phyloP scores from a whole-genome alignment of 2,797 vertebrate genomes.

The Hydrocynus forskahlii region DNA sequence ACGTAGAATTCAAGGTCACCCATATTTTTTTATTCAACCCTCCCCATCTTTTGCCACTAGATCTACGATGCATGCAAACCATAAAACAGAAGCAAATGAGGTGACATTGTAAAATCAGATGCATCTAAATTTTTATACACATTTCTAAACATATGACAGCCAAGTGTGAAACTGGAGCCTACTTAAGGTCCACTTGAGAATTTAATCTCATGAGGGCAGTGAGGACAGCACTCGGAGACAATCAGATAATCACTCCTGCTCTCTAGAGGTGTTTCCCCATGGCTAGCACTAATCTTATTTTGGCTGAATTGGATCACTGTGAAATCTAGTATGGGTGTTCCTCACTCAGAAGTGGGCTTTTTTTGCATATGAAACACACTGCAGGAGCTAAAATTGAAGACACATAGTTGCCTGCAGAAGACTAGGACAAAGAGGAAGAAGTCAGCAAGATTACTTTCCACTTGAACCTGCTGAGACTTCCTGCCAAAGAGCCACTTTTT shows the following conservation, averaged over 20 bases:
- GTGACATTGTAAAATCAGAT: background rate
- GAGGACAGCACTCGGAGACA: conserved; percentile 33
- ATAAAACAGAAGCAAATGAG: background rate
- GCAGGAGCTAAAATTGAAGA: conserved; percentile 43
- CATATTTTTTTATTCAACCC: background rate
- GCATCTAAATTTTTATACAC: background rate
- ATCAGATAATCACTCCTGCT: conserved; percentile 49
- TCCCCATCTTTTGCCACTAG: background rate
- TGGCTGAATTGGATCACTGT: conserved; percentile 61
- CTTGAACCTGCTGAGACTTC: conserved; percentile 29
- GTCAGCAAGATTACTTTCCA: conserved; percentile 48
- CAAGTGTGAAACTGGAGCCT: background rate
- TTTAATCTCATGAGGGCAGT: conserved; percentile 16
- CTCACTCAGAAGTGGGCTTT: conserved; percentile 52
- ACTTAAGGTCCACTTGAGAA: background rate
- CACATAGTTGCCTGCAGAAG: conserved; percentile 24
- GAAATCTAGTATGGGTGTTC: conserved; percentile 41
- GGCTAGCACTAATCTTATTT: conserved; percentile 58
- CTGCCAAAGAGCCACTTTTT: conserved; percentile 31
- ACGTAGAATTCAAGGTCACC: no score
- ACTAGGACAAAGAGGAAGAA: conserved; percentile 46
- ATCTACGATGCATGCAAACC: background rate
- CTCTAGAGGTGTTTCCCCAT: conserved; percentile 38
- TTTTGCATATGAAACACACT: conserved; percentile 40
- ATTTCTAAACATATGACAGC: background rate